Evolutionary conservation across 2,888 invertebrate species (phyloP), one percentile per base, ranked within the genome.

Genomic region (Alviniconcha strummeri): DNA sequence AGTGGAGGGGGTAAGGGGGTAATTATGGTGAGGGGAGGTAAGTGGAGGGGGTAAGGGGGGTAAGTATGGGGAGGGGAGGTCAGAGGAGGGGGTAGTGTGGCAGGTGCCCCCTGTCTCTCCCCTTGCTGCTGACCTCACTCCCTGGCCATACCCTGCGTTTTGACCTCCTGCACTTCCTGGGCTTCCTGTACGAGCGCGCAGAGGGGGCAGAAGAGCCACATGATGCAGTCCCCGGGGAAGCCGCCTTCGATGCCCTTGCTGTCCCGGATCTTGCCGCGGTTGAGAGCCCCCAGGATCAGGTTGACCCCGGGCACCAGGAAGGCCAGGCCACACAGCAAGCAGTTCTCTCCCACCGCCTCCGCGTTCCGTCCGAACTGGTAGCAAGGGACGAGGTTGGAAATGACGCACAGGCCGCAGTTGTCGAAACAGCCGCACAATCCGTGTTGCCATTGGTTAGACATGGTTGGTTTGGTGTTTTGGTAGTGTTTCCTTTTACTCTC

Each of bases 371-470:
- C 93, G 77, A 91, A 91, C 76, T 90, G 90, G 88, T 92, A 92
- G 84, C 93, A 93, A 11, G 93, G 93, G 15, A 90, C 85, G 56
- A 92, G 87, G 86, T 90, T 92, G 19, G 92, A 91, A 81, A 92
- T 89, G 80, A 92, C 87, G 83, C 93, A 93, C 64, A 92, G 75
- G 52, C 88, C 87, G 81, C 88, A 89, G 89, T 93, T 92, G 86
- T 92, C 91, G 86, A 93, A 93, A 86, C 92, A 93, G 54, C 93
- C 91, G 83, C 87, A 92, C 60, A 93, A 86, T 72, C 92, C 92
- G 81, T 93, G 90, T 83, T 92, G 90, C 87, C 88, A 91, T 72
- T 90, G 71, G 81, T 72, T 72, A 57, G 81, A 81, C 71, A 81
- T 71, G 57, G 54, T 56, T 15, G 17, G n/a, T 19, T n/a, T 5